A percentile compares a stretch with the other conserved stretches of the same genome.
Conservation (phyloP, 2,888 invertebrate genomes). For the Allolobophora icterica region DNA sequence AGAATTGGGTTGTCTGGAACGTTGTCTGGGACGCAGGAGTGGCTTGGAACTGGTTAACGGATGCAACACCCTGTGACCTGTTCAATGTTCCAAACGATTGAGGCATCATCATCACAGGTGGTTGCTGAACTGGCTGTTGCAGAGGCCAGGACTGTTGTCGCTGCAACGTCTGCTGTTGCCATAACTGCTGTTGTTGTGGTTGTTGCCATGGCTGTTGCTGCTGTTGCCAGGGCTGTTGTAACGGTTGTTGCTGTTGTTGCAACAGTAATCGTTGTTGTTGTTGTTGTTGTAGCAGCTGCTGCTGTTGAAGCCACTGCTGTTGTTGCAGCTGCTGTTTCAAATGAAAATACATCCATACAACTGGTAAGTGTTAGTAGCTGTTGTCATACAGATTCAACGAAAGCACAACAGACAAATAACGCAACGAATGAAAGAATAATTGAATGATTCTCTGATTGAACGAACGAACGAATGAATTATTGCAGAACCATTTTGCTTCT, state of each 20-base stretch:
- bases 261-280: not conserved
- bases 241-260: not conserved
- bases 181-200: slow-evolving; percentile 36
- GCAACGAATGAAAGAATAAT: too few relatives aligned
- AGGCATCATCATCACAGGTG: not conserved
- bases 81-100: not conserved
- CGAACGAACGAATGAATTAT: too few relatives aligned
- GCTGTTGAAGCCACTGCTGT: not conserved
- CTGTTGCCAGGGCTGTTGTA: not conserved
- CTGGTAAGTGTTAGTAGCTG: too few relatives aligned
- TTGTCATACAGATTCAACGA: too few relatives aligned
- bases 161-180: not conserved
- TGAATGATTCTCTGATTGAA: too few relatives aligned
- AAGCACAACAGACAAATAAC: too few relatives aligned
- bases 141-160: not conserved
- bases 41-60: too few relatives aligned
- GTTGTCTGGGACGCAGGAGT: too few relatives aligned
- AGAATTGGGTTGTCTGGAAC: not conserved
- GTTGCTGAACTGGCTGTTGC: not conserved
- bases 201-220: slow-evolving; percentile 29
- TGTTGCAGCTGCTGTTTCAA: too few relatives aligned
- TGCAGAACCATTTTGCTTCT: too few relatives aligned
- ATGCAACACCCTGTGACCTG: too few relatives aligned
- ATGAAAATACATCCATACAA: too few relatives aligned
- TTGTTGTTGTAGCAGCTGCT: not conserved